Conservation (phyloP, 2,113 vertebrate genomes). For the Prolemur simus region DNA sequence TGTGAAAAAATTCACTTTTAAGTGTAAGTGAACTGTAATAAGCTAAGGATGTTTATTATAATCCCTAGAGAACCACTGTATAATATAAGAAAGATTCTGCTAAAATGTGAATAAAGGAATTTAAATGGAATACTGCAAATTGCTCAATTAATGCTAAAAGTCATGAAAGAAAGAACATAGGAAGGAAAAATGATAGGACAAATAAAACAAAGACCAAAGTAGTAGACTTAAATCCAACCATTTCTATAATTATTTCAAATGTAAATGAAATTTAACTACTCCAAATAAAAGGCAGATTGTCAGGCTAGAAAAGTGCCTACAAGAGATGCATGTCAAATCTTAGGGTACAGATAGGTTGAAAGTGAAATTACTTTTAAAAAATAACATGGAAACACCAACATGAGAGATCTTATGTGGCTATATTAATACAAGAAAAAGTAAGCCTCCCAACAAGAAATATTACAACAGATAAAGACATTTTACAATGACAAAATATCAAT, state of each 20-base stretch:
- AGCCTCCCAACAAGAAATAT: neutral
- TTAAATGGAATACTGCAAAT: neutral
- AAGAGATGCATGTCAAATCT: neutral
- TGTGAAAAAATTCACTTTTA: neutral
- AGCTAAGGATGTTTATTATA: neutral
- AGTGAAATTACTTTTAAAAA: neutral
- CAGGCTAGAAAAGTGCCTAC: neutral
- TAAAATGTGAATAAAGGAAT: neutral
- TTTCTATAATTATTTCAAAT: neutral
- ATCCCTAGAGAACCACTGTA: neutral
- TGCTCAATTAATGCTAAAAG: neutral
- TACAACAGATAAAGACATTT: neutral
- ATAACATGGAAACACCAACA: neutral
- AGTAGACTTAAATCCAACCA: neutral
- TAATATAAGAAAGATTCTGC: neutral
- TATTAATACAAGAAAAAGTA: neutral
- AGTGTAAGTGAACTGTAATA: neutral
- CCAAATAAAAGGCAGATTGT: neutral
- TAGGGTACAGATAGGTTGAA: neutral
- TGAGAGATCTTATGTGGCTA: too few species aligned
- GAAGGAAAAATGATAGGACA: neutral
- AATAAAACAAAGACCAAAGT: neutral
- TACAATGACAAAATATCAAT: neutral
- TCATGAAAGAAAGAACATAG: neutral
- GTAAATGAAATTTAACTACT: neutral